phyloP scores from a whole-genome alignment of 1,140 invertebrate genomes.

The Drosophila chauvacae region DNA sequence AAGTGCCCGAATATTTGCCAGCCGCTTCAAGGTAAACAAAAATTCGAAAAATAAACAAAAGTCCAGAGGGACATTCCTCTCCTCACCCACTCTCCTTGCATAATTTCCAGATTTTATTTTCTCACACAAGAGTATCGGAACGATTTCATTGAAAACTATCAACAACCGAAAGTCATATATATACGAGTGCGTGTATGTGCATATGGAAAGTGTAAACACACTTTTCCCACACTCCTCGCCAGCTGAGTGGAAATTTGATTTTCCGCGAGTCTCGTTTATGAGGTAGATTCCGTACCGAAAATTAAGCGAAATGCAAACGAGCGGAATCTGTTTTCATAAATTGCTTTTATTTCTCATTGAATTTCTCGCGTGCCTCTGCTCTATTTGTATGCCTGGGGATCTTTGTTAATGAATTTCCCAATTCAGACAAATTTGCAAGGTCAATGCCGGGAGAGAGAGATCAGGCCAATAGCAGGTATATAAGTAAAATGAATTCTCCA shows the following conservation, averaged over 20 bases:
- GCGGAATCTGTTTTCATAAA: slow-evolving; percentile 53
- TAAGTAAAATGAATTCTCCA: background rate
- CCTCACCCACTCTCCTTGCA: slow-evolving; percentile 25
- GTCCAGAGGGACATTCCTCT: slow-evolving; percentile 4
- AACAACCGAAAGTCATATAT: slow-evolving; percentile 38
- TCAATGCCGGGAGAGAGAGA: slow-evolving; percentile 46
- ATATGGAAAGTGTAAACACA: slow-evolving; percentile 48
- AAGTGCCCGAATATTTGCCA: slow-evolving; percentile 68
- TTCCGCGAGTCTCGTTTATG: slow-evolving; percentile 41
- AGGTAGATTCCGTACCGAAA: slow-evolving; percentile 18
- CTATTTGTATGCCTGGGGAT: slow-evolving; percentile 48
- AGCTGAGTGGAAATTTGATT: slow-evolving; percentile 40
- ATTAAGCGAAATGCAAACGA: slow-evolving; percentile 16
- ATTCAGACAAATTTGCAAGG: slow-evolving; percentile 37
- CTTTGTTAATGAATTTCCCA: slow-evolving; percentile 30
- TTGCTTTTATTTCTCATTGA: slow-evolving; percentile 51
- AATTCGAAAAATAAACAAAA: slow-evolving; percentile 40
- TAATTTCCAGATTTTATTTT: slow-evolving; percentile 66
- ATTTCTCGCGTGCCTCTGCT: slow-evolving; percentile 40
- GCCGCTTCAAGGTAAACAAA: slow-evolving; percentile 61
- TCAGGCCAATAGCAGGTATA: slow-evolving; percentile 7
- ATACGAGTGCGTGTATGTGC: background rate
- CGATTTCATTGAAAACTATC: slow-evolving; percentile 63
- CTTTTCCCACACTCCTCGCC: slow-evolving; percentile 18
- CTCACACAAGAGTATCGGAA: slow-evolving; percentile 22